Evolutionary conservation across 2,113 vertebrate species (phyloP), one percentile per base, ranked within the genome.

Genomic region (Dicrurus megarhynchus): DNA sequence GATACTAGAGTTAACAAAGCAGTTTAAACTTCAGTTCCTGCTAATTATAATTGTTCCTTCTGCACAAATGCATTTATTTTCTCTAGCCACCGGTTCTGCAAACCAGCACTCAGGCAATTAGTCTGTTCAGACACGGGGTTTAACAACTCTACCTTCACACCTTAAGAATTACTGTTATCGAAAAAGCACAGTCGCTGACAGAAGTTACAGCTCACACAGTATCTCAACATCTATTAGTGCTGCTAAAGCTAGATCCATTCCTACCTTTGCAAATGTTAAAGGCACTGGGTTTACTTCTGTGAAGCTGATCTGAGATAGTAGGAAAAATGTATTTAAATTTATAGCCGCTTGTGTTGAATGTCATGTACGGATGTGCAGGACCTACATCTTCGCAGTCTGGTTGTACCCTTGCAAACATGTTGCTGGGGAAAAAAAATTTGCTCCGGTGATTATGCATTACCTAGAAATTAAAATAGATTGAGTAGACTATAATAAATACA

Each of bases 381-480:
- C 33, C 35, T 63, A 41, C 30, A 26, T 16, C 37, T 84, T 52
- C 3, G 1, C 49, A 42, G 41, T 11, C 74, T 85, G 46, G 10
- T 71, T 83, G 68, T 79, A 27, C 50, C 23, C 79, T 67, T 55
- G 21, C 71, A 80, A 90, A 86, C 9, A 13, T 10, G 26, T 61
- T 76, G 49, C 79, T 76, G 63, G 57, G 14, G 10, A 33, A 18
- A 56, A 59, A 55, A 33, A 74, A 46, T 1, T 60, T 41, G 57
- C 37, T 71, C 13, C 4, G 2, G 49, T 59, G 63, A 90, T 77
- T 75, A 65, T 55, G 42, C 24, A 16, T 82, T 89, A 89, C 86
- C 77, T 94, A 84, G 44, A 83, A 87, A 85, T 55, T 63, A 69
- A 95, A 95, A 92, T 59, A 85, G 65, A 63, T 92, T 46, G 87